Evolutionary conservation across 2,888 invertebrate species (phyloP).

Genomic region (Caenorhabditis sp.): DNA sequence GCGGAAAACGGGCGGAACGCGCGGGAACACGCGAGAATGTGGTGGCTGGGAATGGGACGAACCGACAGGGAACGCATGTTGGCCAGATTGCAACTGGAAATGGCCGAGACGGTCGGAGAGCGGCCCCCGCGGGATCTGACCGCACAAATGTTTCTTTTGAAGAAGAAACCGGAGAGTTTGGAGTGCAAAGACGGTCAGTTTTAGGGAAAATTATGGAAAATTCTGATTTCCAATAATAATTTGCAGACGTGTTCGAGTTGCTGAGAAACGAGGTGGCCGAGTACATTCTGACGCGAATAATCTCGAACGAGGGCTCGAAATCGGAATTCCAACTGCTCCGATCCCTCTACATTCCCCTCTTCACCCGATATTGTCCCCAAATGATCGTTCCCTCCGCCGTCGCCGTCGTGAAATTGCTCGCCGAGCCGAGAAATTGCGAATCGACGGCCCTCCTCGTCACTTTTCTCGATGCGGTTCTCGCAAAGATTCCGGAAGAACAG

Average conservation of each 20-base stretch:
- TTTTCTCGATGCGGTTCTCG: conserved; percentile 30
- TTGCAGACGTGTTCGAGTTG: conserved; percentile 12
- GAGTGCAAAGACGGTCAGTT: too few relatives aligned
- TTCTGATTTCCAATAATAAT: too few relatives aligned
- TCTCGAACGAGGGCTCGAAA: conserved; percentile 20
- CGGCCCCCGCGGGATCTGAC: neutral
- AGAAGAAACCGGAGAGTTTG: conserved; percentile 13
- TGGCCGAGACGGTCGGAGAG: conserved; percentile 22
- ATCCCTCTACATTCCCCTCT: conserved; percentile 20
- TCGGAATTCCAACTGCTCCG: conserved; percentile 13
- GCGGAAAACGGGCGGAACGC: neutral
- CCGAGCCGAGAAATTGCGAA: conserved; percentile 21
- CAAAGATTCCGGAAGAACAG: neutral
- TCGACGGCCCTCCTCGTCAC: conserved; percentile 3
- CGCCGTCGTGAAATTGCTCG: conserved; percentile 4
- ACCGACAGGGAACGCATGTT: conserved; percentile 7
- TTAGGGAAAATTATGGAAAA: too few relatives aligned
- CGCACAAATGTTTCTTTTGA: conserved; percentile 9
- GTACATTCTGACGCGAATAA: conserved; percentile 23
- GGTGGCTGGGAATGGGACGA: conserved; percentile 17
- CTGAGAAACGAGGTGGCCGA: conserved; percentile 34
- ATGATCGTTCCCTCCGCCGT: conserved; percentile 7
- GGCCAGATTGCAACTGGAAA: conserved; percentile 18
- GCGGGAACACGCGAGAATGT: conserved; percentile 17
- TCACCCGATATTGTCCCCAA: conserved; percentile 19